These are phyloP conservation scores for Asobara japonica DNA, from an alignment of 1,140 invertebrate species.

Conservation along the genomic window DNA sequence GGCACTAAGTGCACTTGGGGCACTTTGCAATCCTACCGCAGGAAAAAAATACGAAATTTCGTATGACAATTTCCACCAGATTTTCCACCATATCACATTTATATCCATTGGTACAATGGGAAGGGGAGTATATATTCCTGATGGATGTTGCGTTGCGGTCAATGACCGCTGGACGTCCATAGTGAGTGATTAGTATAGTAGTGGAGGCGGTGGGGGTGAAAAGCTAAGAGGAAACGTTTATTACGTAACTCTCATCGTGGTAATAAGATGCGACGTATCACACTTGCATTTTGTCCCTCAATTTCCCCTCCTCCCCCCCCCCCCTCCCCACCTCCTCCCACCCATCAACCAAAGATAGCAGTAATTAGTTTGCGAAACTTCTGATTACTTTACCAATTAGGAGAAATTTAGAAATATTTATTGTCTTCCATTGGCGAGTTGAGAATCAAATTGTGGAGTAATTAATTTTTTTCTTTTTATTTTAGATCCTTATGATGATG, in stretches of 20 bases:
- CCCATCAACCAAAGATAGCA: no score
- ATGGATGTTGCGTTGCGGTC: constrained; percentile 51
- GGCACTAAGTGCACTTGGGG: no score
- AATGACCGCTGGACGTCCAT: constrained; percentile 47
- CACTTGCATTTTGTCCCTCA: neutral
- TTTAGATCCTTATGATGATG: no score
- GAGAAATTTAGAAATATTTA: no score
- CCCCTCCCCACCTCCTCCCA: neutral
- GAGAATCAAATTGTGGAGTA: no score
- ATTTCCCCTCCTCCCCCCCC: neutral
- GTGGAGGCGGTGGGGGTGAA: constrained; percentile 23
- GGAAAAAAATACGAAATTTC: no score
- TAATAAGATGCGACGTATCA: neutral
- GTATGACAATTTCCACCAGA: neutral
- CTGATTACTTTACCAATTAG: no score
- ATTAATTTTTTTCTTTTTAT: no score
- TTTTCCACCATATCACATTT: neutral
- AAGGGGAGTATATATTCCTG: constrained; percentile 41
- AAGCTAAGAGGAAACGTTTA: constrained; percentile 40
- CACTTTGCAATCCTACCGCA: no score
- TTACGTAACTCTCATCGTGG: constrained; percentile 49
- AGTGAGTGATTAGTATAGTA: neutral
- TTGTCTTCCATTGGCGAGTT: no score
- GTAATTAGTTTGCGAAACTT: no score
- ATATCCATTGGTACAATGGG: constrained; percentile 20